phyloP scores from a whole-genome alignment of 2,113 vertebrate genomes.

The Alces alces region DNA sequence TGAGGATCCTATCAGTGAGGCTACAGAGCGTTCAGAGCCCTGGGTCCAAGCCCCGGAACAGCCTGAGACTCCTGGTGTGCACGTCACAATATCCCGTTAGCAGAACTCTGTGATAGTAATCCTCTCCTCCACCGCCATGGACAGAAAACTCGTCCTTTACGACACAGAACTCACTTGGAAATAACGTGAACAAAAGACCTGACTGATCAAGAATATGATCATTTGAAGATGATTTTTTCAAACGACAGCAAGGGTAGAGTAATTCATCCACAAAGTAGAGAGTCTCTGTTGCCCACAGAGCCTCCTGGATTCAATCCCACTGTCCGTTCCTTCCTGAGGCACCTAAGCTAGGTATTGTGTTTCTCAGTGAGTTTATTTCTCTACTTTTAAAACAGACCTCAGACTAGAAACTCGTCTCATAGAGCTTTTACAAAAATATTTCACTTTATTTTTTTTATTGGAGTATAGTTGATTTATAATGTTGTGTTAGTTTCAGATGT shows the following conservation, averaged over 20 bases:
- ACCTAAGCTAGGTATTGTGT: too few species aligned
- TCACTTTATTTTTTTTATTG: neutral
- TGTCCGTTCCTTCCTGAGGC: neutral
- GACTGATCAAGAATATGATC: neutral
- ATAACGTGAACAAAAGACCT: neutral
- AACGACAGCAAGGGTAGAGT: accelerated
- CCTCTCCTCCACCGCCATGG: accelerated
- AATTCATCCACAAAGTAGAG: accelerated
- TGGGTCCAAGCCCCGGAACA: neutral
- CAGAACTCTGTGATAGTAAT: neutral
- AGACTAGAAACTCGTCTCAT: neutral
- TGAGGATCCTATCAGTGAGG: neutral
- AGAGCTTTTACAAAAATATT: neutral
- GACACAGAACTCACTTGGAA: too few species aligned
- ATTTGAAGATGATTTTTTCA: neutral
- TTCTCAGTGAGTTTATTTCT: neutral
- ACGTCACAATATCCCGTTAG: neutral
- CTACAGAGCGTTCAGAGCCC: neutral
- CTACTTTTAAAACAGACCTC: neutral
- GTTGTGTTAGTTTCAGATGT: neutral
- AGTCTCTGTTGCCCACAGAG: neutral
- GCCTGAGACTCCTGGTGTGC: neutral
- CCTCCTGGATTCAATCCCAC: neutral
- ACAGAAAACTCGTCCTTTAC: neutral
- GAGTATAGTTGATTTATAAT: neutral